Base-by-base conservation (phyloP, 2,113 vertebrate species). In the Anoplopoma fimbria region DNA sequence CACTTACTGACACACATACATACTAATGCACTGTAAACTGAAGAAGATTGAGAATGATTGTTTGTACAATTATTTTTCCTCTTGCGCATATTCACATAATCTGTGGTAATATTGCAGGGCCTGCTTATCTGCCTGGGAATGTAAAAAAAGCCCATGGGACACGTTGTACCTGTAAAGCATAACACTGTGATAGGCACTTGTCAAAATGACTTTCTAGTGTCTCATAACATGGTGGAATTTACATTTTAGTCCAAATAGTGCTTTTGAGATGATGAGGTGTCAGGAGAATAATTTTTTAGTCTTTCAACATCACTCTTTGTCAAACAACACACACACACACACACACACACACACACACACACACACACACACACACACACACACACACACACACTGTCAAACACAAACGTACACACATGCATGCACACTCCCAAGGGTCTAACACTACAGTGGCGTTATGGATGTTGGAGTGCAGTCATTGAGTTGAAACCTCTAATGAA, bases 401-500 rank as follows among this genome's bases (percentile, higher is more conserved):
- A 57, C 68, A 77, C 38, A 61, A n/a, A n/a, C n/a, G n/a, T n/a
- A 55, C 69, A 34, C 60, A 60, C 10, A 55, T 57, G 67, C 49
- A 60, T 63, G 21, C 63, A 60, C 19, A 57, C 69, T 87, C 82
- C 68, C 77, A 68, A 34, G 80, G 83, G 82, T 55, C 49, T 17
- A 21, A 60, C 69, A 65, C 47, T 33, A 60, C 67, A 40, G 40
- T 55, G 69, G 55, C 7, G 8, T 75, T 77, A 82, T 62, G 68
- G 57, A 47, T 75, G 60, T 31, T 67, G 65, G 67, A 67, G 64
- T 69, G 75, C 83, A 86, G 72, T 87, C 75, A 84, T 61, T 72
- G 83, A 87, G 75, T 71, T 34, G 65, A 85, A 53, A 73, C 75
- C 73, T 89, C 82, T 90, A 89, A 93, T 88, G 90, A 93, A 91